phyloP scores from a whole-genome alignment of 2,113 vertebrate species.

The Malurus elegans region DNA sequence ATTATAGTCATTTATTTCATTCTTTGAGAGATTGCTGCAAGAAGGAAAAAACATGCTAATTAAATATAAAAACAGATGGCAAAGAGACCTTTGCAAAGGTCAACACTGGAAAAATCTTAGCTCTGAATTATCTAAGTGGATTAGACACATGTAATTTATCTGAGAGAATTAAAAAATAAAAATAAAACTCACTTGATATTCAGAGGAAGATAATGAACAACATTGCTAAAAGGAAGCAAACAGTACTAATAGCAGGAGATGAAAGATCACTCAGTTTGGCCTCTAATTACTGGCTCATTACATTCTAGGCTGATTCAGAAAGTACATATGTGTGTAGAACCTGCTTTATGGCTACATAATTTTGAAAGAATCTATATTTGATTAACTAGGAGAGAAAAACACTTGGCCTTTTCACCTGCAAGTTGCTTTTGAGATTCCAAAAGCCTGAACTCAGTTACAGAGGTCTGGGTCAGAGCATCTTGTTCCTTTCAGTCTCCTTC shows the following conservation, averaged over 20 bases:
- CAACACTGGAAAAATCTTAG: neutral
- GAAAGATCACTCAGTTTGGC: neutral
- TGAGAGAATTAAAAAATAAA: constrained; percentile 17
- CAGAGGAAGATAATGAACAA: constrained; percentile 30
- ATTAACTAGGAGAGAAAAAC: neutral
- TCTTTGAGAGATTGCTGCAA: constrained; percentile 5
- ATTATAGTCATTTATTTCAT: constrained; percentile 23
- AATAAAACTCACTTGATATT: constrained; percentile 12
- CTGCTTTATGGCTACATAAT: neutral
- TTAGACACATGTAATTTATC: constrained; percentile 32
- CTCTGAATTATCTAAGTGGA: constrained; percentile 35
- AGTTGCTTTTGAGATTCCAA: neutral
- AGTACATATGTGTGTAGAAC: neutral
- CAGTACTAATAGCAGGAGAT: neutral
- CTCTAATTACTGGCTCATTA: neutral
- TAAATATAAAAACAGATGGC: constrained; percentile 55
- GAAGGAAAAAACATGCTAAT: constrained; percentile 12
- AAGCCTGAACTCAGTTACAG: neutral
- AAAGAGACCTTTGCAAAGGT: constrained; percentile 44
- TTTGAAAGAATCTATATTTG: neutral
- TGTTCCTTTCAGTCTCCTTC: neutral
- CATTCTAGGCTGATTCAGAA: neutral
- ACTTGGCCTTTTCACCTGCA: neutral
- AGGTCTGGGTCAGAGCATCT: neutral
- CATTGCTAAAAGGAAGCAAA: constrained; percentile 1